Conservation (phyloP, 2,113 vertebrate species). For the Phylloscopus whistleri region DNA sequence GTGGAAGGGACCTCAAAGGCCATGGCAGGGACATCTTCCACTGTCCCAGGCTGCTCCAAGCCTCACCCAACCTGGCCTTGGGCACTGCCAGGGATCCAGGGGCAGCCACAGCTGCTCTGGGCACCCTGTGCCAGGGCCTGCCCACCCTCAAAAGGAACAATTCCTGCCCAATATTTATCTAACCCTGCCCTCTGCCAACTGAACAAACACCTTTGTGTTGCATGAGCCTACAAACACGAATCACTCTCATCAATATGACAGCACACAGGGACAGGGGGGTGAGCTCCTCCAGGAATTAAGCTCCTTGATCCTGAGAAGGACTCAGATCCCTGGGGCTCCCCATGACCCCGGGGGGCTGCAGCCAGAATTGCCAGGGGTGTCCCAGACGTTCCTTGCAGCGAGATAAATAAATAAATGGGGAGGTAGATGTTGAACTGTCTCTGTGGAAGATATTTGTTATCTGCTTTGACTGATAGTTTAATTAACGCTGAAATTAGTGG, state of each 20-base stretch:
- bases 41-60: background rate
- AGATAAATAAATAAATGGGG: background rate
- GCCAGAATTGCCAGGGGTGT: accelerated
- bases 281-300: background rate
- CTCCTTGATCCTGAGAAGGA: accelerated
- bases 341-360: accelerated
- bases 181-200: background rate
- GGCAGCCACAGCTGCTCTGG: background rate
- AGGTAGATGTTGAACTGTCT: background rate
- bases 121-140: background rate
- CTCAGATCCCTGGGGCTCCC: background rate
- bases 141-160: accelerated
- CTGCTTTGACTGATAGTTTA: background rate
- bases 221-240: background rate
- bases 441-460: background rate
- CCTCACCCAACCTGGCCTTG: background rate
- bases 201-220: background rate
- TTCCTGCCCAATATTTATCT: background rate
- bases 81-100: background rate
- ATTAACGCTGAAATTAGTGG: background rate
- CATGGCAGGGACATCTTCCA: background rate
- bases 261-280: background rate
- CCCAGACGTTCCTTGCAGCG: accelerated
- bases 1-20: accelerated
- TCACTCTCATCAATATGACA: background rate